Evolutionary conservation across 2,797 vertebrate genomes (phyloP).

Genomic region (Distichodus sexfasciatus): DNA sequence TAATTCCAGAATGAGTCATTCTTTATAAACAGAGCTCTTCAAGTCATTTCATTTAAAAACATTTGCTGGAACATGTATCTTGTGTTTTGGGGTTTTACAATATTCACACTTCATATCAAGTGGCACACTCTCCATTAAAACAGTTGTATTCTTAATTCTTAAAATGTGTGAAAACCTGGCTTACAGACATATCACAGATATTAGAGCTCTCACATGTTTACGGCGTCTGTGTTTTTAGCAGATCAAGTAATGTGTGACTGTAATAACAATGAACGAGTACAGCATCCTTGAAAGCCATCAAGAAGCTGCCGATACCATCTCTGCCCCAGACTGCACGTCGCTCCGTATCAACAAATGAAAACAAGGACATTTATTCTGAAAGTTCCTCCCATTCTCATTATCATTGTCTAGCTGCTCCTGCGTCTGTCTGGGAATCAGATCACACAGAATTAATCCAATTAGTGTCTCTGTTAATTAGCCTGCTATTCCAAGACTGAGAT

Average conservation of each 20-base stretch:
- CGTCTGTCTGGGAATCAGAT: slow-evolving; percentile 49
- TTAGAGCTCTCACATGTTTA: background rate
- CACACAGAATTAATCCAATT: slow-evolving; percentile 53
- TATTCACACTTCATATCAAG: too few relatives aligned
- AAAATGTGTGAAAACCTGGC: too few relatives aligned
- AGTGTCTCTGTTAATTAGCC: slow-evolving; percentile 51
- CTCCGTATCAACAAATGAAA: slow-evolving; percentile 12
- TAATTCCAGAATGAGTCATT: too few relatives aligned
- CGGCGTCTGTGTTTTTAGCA: background rate
- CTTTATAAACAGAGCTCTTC: too few relatives aligned
- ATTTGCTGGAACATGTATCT: too few relatives aligned
- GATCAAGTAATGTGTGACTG: background rate
- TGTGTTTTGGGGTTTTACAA: background rate
- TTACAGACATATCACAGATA: background rate
- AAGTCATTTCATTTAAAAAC: too few relatives aligned
- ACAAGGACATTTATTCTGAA: slow-evolving; percentile 13
- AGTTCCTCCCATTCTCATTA: slow-evolving; percentile 39
- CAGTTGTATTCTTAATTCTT: too few relatives aligned
- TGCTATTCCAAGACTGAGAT: slow-evolving; percentile 53
- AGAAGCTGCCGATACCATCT: background rate
- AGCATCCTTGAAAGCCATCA: background rate
- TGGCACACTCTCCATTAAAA: too few relatives aligned
- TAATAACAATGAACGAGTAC: background rate
- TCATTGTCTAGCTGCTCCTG: slow-evolving; percentile 34
- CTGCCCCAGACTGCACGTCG: background rate